Evolutionary conservation across 2,888 invertebrate species (phyloP).

Genomic region (Andrena chrysosceles): DNA sequence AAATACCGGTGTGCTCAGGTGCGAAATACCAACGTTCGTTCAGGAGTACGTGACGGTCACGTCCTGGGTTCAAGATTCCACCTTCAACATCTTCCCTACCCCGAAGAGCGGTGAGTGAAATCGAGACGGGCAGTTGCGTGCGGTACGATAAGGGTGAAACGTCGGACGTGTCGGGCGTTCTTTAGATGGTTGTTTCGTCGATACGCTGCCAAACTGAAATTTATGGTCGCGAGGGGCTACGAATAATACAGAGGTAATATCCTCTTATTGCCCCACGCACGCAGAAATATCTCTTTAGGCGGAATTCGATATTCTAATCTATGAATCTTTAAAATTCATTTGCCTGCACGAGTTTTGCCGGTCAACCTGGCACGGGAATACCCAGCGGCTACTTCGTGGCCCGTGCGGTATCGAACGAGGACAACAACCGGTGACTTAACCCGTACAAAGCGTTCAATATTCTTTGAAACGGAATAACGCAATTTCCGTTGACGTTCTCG

Average conservation of each 20-base stretch:
- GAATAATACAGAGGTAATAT: no score
- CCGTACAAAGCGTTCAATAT: constrained; percentile 23
- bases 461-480: constrained; percentile 8
- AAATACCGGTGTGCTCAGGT: constrained; percentile 95
- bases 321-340: no score
- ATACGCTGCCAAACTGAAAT: constrained; percentile 9
- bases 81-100: constrained; percentile 92
- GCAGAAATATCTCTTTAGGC: no score
- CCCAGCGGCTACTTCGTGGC: background rate
- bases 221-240: background rate
- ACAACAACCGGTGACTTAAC: constrained; percentile 8
- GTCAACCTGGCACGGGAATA: background rate
- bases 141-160: constrained; percentile 30
- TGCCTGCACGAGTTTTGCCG: background rate
- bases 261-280: no score
- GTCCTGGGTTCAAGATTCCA: constrained; percentile 95
- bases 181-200: constrained; percentile 1
- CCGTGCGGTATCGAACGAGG: background rate
- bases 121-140: constrained; percentile 20
- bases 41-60: constrained; percentile 95
- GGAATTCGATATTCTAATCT: no score
- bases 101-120: constrained; percentile 88
- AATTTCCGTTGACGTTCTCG: constrained; percentile 21
- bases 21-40: constrained; percentile 95
- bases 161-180: constrained; percentile 29